Conservation (phyloP, 23 tunicate genomes). For the Trididemnum miniatum region DNA sequence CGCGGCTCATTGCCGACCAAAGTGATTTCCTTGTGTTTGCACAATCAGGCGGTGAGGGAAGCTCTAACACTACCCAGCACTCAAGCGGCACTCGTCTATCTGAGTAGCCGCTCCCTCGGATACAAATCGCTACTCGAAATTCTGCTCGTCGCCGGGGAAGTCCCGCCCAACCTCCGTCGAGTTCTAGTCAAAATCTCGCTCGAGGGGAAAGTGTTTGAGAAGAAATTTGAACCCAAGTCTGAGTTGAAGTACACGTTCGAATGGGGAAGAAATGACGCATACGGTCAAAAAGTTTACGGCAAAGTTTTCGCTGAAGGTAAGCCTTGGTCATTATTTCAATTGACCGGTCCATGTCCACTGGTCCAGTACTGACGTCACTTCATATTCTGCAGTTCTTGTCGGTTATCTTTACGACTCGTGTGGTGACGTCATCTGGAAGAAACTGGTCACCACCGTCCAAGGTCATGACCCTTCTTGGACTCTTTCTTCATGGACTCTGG, state of each 20-base stretch:
- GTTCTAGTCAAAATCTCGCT: constrained; percentile 44
- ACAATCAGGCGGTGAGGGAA: constrained; percentile 74
- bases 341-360: too few species aligned
- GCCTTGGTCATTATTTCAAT: too few species aligned
- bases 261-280: constrained; percentile 74
- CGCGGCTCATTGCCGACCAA: neutral
- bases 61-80: constrained; percentile 61
- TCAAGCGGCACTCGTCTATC: constrained; percentile 70
- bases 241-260: constrained; percentile 64
- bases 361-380: too few species aligned
- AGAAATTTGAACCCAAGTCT: constrained; percentile 72
- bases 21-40: neutral
- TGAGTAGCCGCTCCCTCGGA: constrained; percentile 75
- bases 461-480: constrained; percentile 68
- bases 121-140: constrained; percentile 50
- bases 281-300: constrained; percentile 82
- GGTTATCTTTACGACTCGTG: constrained; percentile 79
- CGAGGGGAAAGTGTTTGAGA: constrained; percentile 57
- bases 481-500: constrained; percentile 76
- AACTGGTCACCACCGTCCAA: constrained; percentile 28
- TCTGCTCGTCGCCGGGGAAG: constrained; percentile 50
- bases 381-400: constrained; percentile 47
- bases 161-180: constrained; percentile 46
- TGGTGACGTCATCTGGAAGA: constrained; percentile 66
- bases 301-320: constrained; percentile 68